phyloP scores from a whole-genome alignment of 2,888 invertebrate genomes.

The Tethea ocularis region DNA sequence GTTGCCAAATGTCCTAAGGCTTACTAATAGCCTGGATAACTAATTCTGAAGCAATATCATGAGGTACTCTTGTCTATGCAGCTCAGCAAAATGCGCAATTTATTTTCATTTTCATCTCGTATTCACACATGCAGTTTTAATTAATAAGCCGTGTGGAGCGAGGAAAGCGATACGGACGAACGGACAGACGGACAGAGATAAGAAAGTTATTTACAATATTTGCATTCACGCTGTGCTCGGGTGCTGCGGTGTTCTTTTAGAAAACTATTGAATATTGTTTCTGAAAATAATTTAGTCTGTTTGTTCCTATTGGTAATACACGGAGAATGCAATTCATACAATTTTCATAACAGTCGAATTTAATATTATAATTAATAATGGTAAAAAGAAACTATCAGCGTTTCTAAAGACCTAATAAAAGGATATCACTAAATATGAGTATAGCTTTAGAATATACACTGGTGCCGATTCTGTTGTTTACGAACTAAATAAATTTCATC shows the following conservation, averaged over 20 bases:
- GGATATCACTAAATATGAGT: too few species aligned
- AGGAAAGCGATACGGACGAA: constrained; percentile 43
- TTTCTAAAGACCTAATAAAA: too few species aligned
- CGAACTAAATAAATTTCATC: too few species aligned
- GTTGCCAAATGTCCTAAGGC: not conserved
- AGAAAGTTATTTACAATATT: constrained; percentile 50
- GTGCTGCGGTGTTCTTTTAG: constrained; percentile 13
- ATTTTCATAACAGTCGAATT: too few species aligned
- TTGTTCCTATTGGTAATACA: not conserved
- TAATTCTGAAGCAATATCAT: too few species aligned
- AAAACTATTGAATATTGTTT: not conserved
- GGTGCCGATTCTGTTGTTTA: too few species aligned
- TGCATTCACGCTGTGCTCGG: constrained; percentile 22
- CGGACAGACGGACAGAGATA: constrained; percentile 32
- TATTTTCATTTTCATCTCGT: constrained; percentile 8
- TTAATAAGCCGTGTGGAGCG: constrained; percentile 19
- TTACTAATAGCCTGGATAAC: too few species aligned
- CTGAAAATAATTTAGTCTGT: too few species aligned
- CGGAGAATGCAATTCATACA: too few species aligned
- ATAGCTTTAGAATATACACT: too few species aligned
- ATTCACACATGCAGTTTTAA: constrained; percentile 6
- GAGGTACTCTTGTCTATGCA: not conserved
- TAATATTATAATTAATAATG: too few species aligned
- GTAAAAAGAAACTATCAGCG: too few species aligned
- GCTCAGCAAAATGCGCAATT: not conserved